phyloP scores from a whole-genome alignment of 2,113 vertebrate genomes.

The Turnix velox region DNA sequence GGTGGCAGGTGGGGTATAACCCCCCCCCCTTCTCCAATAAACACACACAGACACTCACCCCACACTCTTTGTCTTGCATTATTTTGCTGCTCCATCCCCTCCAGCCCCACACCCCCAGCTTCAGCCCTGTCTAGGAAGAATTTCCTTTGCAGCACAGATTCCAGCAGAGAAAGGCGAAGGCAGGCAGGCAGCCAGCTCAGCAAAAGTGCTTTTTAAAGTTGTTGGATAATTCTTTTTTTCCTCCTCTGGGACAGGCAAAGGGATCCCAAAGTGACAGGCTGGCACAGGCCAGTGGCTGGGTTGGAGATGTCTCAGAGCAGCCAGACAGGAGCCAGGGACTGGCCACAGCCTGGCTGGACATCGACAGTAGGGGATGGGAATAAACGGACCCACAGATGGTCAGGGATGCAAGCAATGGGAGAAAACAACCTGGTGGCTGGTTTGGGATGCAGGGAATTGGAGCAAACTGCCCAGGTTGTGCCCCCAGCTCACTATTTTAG shows the following conservation, averaged over 20 bases:
- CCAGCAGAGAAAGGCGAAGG: background rate
- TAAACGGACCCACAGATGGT: background rate
- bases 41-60: rapidly evolving
- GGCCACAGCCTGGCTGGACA: background rate
- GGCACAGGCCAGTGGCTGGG: rapidly evolving
- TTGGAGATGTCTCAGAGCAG: background rate
- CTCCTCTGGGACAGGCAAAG: background rate
- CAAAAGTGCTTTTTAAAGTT: slow-evolving; percentile 23
- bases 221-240: background rate
- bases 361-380: background rate
- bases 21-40: rapidly evolving
- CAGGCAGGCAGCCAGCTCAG: background rate
- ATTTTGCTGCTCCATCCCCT: background rate
- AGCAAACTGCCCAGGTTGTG: no score
- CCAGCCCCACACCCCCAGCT: background rate
- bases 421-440: no score
- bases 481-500: rapidly evolving
- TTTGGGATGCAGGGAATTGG: no score
- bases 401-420: no score
- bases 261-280: rapidly evolving
- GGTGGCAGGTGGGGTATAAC: background rate
- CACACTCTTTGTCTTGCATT: background rate
- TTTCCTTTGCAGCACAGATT: background rate
- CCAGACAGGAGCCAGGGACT: background rate
- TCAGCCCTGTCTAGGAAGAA: background rate